Evolutionary conservation across 1,140 invertebrate genomes (phyloP).

Genomic region (Eriocheir sinensis): DNA sequence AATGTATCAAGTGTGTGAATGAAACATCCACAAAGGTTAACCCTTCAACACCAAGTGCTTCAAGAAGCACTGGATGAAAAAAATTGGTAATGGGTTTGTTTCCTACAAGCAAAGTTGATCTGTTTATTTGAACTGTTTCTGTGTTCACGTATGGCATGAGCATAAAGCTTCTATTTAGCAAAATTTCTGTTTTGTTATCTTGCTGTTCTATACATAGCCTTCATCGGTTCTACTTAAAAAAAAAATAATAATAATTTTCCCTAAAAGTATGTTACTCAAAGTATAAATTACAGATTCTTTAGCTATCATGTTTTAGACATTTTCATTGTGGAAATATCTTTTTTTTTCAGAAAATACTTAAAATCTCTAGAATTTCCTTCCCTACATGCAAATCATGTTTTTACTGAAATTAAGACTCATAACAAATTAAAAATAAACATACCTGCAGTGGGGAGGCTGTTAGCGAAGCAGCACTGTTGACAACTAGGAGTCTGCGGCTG

Average conservation of each 20-base stretch:
- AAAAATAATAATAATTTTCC: conserved; percentile 50
- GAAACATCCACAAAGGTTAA: not conserved
- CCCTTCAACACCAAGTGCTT: not conserved
- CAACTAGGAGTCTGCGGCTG: no score
- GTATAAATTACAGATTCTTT: not conserved
- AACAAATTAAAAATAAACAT: not conserved
- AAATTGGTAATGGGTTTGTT: not conserved
- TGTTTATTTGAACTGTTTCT: not conserved
- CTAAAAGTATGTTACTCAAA: not conserved
- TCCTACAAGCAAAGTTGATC: not conserved
- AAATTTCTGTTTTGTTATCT: not conserved
- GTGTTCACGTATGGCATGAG: not conserved
- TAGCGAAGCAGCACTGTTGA: no score
- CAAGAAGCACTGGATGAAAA: conserved; percentile 3
- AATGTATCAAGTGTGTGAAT: conserved; percentile 7
- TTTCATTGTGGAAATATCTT: not conserved
- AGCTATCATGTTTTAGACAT: not conserved
- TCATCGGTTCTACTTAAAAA: conserved; percentile 57
- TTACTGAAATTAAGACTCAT: conserved; percentile 13
- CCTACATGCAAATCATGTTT: not conserved
- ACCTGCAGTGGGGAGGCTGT: no score
- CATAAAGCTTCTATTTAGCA: not conserved
- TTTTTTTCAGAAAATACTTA: not conserved
- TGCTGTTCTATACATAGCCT: conserved; percentile 3
- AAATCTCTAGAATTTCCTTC: not conserved